Base-by-base conservation (phyloP, 2,797 vertebrate species). In the Harpagifer antarcticus region DNA sequence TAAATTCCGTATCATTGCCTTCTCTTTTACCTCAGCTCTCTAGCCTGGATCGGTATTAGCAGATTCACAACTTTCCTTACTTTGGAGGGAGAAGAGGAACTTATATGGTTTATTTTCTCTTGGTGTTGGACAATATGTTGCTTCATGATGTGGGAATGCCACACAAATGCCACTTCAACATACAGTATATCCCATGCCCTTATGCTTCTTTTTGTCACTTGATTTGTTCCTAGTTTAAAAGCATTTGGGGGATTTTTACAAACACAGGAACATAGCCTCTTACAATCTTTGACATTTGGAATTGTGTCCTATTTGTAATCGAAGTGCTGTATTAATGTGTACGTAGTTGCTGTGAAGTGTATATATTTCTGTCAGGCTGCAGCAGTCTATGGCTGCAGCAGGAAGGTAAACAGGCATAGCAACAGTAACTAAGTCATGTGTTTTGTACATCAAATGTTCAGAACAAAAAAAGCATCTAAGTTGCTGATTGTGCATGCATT, bases 1-100 rank as follows among this genome's bases (percentile, higher is more conserved):
- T 84, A 80, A 80, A 84, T 81, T 81, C 86, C 27, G 43, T 80
- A 77, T 90, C 78, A 84, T 82, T 86, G 76, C 72, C 31, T 87
- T 72, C 69, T 77, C 64, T 84, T 81, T 87, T 84, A 85, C 79
- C 57, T 82, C 74, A 57, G 60, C 68, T 68, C 44, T 23, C 9
- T 13, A 69, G 74, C n/a, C 53, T 49, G 57, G 37, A 56, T 68
- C 65, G 59, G 33, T 70, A 76, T 82, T 74, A 47, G 52, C 70
- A 77, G 43, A 75, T 14, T 57, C 17, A 8, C 47, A 40, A 44
- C 4, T 69, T 69, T 70, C 67, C 11, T 64, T 72, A 68, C 27
- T 53, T 56, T 9, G 19, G 6, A 49, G 12, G 43, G n/a, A 37
- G 9, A 31, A 15, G 14, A 44, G 43, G n/a, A 17, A 43, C 47